Evolutionary conservation across 2,797 vertebrate species (phyloP).

Genomic region (Synaphobranchus kaupii): DNA sequence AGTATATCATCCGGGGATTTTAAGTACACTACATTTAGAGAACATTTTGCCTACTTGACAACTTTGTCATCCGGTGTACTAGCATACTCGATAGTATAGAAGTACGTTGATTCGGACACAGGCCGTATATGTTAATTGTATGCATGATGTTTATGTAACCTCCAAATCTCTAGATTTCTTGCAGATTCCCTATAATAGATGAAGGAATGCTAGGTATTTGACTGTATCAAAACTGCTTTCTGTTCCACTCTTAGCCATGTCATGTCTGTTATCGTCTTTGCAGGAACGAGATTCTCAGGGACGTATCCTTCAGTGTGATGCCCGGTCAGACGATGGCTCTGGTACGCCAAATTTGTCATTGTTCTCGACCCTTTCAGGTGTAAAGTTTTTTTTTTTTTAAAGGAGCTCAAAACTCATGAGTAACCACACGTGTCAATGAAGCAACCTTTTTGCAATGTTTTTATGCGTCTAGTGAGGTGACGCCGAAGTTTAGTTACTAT

Average conservation of each 20-base stretch:
- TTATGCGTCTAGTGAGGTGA: neutral
- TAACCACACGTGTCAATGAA: neutral
- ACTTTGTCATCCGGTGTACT: too few relatives aligned
- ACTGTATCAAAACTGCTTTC: neutral
- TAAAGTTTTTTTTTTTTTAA: neutral
- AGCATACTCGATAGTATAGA: too few relatives aligned
- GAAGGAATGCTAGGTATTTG: neutral
- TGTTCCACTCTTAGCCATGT: neutral
- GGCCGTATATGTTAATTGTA: too few relatives aligned
- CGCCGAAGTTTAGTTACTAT: neutral
- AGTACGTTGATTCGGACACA: too few relatives aligned
- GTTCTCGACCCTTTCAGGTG: neutral
- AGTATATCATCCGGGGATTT: too few relatives aligned
- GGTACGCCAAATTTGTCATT: slow-evolving; percentile 68
- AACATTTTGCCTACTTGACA: too few relatives aligned
- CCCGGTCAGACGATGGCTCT: slow-evolving; percentile 91
- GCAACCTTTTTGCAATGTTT: neutral
- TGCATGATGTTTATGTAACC: neutral
- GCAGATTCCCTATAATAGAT: neutral
- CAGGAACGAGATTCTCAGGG: slow-evolving; percentile 87
- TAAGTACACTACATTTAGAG: too few relatives aligned
- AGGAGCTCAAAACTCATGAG: neutral
- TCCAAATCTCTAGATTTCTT: neutral
- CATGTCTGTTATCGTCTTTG: neutral
- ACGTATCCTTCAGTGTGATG: slow-evolving; percentile 89